Base-by-base conservation (phyloP, 1,140 invertebrate genomes). In the Cataglyphis hispanica region DNA sequence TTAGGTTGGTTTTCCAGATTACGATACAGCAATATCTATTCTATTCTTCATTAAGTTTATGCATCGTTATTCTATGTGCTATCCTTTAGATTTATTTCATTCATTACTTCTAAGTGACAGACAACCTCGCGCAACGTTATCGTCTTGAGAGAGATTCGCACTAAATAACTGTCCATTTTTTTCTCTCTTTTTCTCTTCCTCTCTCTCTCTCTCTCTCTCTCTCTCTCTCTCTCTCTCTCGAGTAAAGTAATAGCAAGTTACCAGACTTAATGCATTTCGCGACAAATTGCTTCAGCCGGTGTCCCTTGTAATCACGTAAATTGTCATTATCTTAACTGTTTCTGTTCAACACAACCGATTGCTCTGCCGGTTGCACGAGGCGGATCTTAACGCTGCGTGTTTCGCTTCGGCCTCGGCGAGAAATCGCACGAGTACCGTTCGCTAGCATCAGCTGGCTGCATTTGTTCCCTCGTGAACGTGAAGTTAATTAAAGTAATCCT, bases 401-500 rank as follows among this genome's bases (percentile, higher is more conserved):
- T 34, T 50, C 43, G 16, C 11, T 46, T 34, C n/a, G 5, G 31
- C 10, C 4, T 5, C 19, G 11, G n/a, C n/a, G 43, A 66, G 34
- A 31, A 66, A 66, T 78, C 61, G 43, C 31, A 40, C 13, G 22
- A 46, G 22, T 7, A 25, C 1, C 66, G n/a, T 31, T 34, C 5
- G 22, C 50, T 70, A 27, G 27, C 61, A 13, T 80, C 63, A 25
- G 25, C 66, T 34, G 19, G n/a, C 22, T 27, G 5, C 10, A 25
- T 4, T 69, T 67, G 40, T 83, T 83, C 60, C 53, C 27, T 40
- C 53, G 78, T 31, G 43, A 77, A 46, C 60, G 72, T 84, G 53
- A 84, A 84, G 81, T 84, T 84, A 84, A 84, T 84, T 84, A 84
- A 84, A 84, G 81, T 84, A 84, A 84, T 84, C 72, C 81, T 75